These are phyloP conservation scores for Escarpia spicata DNA, from an alignment of 2,888 invertebrate species.

Conservation along the genomic window DNA sequence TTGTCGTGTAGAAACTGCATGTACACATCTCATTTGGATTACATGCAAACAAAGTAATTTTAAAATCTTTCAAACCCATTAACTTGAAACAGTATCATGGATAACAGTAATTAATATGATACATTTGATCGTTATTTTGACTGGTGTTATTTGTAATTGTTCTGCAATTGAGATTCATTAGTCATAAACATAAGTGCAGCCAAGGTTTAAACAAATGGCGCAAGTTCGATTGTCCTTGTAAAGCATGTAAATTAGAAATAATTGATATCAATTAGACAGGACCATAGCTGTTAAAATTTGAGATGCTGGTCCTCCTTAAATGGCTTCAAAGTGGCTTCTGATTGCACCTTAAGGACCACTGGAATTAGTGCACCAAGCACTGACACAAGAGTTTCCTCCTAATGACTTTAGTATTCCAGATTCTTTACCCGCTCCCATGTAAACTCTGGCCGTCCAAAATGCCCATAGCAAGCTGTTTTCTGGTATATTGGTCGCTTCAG, in stretches of 20 bases:
- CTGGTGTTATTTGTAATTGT: not conserved
- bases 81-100: not conserved
- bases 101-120: not conserved
- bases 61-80: not conserved
- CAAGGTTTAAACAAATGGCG: too few relatives aligned
- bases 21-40: not conserved
- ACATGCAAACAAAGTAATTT: not conserved
- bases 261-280: not conserved
- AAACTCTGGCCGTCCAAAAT: slow-evolving; percentile 73
- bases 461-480: slow-evolving; percentile 38
- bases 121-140: not conserved
- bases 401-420: slow-evolving; percentile 43
- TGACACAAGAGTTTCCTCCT: not conserved
- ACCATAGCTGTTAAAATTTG: not conserved
- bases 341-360: not conserved
- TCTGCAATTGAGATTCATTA: slow-evolving; percentile 8
- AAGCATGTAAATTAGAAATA: not conserved
- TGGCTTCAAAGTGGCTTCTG: not conserved
- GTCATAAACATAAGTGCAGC: not conserved
- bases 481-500: slow-evolving; percentile 37
- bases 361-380: not conserved
- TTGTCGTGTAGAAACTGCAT: not conserved
- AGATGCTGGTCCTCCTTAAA: not conserved
- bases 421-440: slow-evolving; percentile 95
- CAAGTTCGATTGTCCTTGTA: too few relatives aligned